Evolutionary conservation across 2,888 invertebrate genomes (phyloP), one percentile per base, ranked within the genome.

Genomic region (Reticulitermes lucifugus): DNA sequence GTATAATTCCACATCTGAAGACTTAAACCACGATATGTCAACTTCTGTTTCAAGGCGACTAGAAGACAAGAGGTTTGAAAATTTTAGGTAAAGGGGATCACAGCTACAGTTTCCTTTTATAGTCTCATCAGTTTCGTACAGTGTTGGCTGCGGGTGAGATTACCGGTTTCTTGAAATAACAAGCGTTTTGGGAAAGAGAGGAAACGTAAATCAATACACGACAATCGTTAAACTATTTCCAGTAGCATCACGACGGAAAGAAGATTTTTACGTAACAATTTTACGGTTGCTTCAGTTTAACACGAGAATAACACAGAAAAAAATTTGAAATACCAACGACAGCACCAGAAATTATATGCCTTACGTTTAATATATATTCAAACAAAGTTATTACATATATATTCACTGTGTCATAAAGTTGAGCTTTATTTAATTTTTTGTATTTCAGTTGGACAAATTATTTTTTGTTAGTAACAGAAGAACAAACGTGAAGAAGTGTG

Each of bases 31-130:
- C 46, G 77, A 77, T 77, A 77, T 77, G 77, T 77, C 21, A n/a
- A 73, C 7, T 77, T 77, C 77, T 77, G 46, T 41, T 77, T 46
- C 7, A 77, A 77, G 77, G 77, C 77, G 77, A 77, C 73, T 41
- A 41, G 14, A 35, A 41, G 14, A 73, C 18, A 65, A 35, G 35
- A 4, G 35, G 35, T 25, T 73, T 73, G 12, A 41, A 41, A 35
- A 12, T 73, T 41, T 41, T 14, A 41, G 73, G n/a, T 10, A 77
- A n/a, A 10, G n/a, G 10, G n/a, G n/a, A 77, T 77, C 77, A 77
- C 77, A 77, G 77, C 77, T 77, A 77, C 3, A 7, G 5, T n/a
- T 65, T 65, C 12, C 18, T 14, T 60, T 22, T 60, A 60, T 71
- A 29, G 4, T 46, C 22, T 21, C 43, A 7, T 75, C 9, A 41